Evolutionary conservation across 2,888 invertebrate species (phyloP).

Genomic region (Gandaritis pyraliata): DNA sequence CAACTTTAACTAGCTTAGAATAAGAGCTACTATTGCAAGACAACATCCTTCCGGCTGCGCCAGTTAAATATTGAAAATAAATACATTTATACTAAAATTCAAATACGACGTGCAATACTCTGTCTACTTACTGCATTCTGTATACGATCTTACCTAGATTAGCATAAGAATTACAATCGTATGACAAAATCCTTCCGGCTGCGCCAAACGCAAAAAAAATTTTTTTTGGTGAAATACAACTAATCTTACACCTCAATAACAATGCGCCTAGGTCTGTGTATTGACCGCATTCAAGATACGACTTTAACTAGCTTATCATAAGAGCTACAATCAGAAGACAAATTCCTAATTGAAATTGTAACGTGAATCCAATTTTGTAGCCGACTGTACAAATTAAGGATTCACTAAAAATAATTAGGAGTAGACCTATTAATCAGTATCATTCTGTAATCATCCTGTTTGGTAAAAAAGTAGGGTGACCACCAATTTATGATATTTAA

Average conservation of each 20-base stretch:
- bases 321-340: no score
- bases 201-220: no score
- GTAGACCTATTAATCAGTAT: neutral
- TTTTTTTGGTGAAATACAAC: no score
- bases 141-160: neutral
- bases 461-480: constrained; percentile 23
- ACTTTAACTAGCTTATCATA: no score
- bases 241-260: no score
- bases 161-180: neutral
- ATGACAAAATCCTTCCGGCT: neutral
- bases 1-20: constrained; percentile 6
- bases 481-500: constrained; percentile 21
- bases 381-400: constrained; percentile 6
- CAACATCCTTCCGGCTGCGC: constrained; percentile 7
- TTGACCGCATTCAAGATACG: no score
- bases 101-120: no score
- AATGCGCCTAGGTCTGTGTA: no score
- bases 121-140: no score
- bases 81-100: no score
- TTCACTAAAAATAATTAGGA: constrained; percentile 7
- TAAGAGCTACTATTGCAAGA: neutral
- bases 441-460: neutral
- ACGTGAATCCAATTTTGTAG: neutral
- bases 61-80: neutral
- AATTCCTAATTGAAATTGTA: no score